Evolutionary conservation across 2,797 vertebrate genomes (phyloP), one percentile per base, ranked within the genome.

Genomic region (Ambastaia sidthimunki): DNA sequence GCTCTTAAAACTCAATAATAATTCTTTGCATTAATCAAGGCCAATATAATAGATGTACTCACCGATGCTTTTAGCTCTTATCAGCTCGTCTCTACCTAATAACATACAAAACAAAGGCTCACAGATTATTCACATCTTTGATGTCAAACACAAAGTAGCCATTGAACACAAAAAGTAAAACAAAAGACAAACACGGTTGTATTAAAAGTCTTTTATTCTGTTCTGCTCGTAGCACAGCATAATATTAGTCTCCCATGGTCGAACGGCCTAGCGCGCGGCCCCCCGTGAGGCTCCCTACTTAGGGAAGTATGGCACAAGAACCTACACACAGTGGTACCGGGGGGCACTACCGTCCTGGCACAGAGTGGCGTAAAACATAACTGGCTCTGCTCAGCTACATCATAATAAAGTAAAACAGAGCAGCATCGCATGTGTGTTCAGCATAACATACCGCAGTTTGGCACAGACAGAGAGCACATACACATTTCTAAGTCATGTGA

Each of bases 151-250:
- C 16, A 65, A 9, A 68, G 25, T 48, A 21, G 59, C 11, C 55
- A 13, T 12, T 3, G 18, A 65, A 68, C 34, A 69, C 37, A 47
- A 63, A 34, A 60, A 21, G 44, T 68, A 82, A 63, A 74, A 73
- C 76, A 72, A 52, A 65, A 57, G 19, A 12, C 81, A 78, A 78
- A 71, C 66, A 48, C 18, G 34, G 85, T 92, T 89, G 90, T 94
- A 93, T 88, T 92, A 94, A 94, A 94, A 92, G 91, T 86, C 82
- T 85, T 90, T 92, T 88, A 89, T 93, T 91, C 89, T 87, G 86
- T 90, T 91, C 87, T 89, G 88, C 89, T 92, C 80, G 84, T 86
- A 87, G 88, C 91, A 89, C 92, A 91, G 86, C 89, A 92, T 91
- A 89, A 80, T 91, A 90, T 90, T 62, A 88, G 92, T 82, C 86